Conservation (phyloP, 2,797 vertebrate species). For the Sebastes variabilis region DNA sequence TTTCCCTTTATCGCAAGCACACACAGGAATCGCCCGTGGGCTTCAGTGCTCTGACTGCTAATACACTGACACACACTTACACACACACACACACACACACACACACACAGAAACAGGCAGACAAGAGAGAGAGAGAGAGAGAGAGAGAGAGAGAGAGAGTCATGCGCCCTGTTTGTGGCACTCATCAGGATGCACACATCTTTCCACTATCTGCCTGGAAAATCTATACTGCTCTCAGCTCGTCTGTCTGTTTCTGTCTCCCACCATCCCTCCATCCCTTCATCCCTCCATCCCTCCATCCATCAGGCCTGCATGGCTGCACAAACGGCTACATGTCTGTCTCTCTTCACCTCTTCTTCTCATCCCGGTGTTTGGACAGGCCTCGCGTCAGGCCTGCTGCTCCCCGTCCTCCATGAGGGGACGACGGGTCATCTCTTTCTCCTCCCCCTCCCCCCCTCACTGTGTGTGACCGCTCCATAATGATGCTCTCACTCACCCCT, state of each 20-base stretch:
- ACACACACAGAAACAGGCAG: slow-evolving; percentile 46
- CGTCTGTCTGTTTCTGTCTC: slow-evolving; percentile 32
- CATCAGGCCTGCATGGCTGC: slow-evolving; percentile 34
- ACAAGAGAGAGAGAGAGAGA: slow-evolving; percentile 43
- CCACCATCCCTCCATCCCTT: slow-evolving; percentile 18
- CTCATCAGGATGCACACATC: slow-evolving; percentile 70
- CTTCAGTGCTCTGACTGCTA: slow-evolving; percentile 82
- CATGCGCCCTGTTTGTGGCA: slow-evolving; percentile 63
- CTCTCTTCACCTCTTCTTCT: background rate
- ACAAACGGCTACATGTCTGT: background rate
- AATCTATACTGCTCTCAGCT: slow-evolving; percentile 67
- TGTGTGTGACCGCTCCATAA: slow-evolving; percentile 58
- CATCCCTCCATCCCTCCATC: slow-evolving; percentile 35
- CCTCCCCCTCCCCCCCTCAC: too few relatives aligned
- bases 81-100: slow-evolving; percentile 46
- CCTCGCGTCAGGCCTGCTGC: slow-evolving; percentile 48
- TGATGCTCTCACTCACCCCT: slow-evolving; percentile 70
- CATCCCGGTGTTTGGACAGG: slow-evolving; percentile 30
- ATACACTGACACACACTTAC: slow-evolving; percentile 74
- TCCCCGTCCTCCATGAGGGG: slow-evolving; percentile 48
- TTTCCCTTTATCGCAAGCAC: slow-evolving; percentile 84
- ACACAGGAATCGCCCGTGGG: slow-evolving; percentile 87
- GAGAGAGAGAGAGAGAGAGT: slow-evolving; percentile 47
- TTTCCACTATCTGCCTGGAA: slow-evolving; percentile 73
- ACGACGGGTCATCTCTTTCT: slow-evolving; percentile 55